Evolutionary conservation across 2,113 vertebrate species (phyloP), one percentile per base, ranked within the genome.

Genomic region (Aptenodytes forsteri): DNA sequence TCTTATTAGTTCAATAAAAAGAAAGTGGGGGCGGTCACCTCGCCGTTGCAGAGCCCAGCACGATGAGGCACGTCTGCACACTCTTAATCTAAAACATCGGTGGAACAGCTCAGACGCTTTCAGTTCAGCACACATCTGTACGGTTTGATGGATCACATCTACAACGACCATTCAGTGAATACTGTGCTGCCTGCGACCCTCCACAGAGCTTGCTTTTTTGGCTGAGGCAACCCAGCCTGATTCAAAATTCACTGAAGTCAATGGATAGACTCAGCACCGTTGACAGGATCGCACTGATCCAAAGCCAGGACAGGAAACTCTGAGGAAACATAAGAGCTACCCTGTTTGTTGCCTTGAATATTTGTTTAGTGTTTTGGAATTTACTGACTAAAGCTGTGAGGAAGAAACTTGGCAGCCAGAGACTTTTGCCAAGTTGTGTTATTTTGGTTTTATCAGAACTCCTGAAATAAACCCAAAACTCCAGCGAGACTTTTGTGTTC

Each of bases 321-420:
- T 10, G 73, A 93, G 97, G 96, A 97, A 98, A 97, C 95, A 44
- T 42, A 96, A 95, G 89, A 97, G 52, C 75, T 90, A 67, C 93
- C 61, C 69, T 86, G 80, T 94, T 97, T 96, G 97, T 93, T 97
- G 86, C 85, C 95, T 94, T 92, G 90, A 95, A 70, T 93, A 95
- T 93, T 96, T 97, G 91, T 97, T 97, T 87, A 67, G 65, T 88
- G 93, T 96, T 97, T 93, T 71, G 80, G 92, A 97, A 97, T 93
- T 97, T 90, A 97, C 85, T 80, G 91, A 96, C 82, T 90, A 20
- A 94, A 96, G 82, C 79, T 90, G 64, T 36, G 18, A 71, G 95
- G 91, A 94, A 96, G 87, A 89, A 94, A 88, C 67, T 79, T 70
- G 83, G 86, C 91, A 93, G 77, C 21, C 75, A 64, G 56, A 93